These are phyloP conservation scores for Onychostoma macrolepis DNA, from an alignment of 2,113 vertebrate genomes.

Conservation along the genomic window DNA sequence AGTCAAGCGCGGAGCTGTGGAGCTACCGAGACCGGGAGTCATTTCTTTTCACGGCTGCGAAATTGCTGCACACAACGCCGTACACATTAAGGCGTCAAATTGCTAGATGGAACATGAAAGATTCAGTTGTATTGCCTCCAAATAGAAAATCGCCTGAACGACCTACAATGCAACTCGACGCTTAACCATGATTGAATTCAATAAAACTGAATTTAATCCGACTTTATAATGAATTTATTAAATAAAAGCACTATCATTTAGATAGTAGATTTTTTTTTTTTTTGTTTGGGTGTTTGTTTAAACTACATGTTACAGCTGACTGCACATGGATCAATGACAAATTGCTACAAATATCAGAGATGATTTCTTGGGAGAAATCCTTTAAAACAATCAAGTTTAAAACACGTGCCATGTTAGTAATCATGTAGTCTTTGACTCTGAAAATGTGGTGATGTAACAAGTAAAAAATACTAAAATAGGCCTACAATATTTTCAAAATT, in stretches of 20 bases:
- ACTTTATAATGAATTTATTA: constrained; percentile 55
- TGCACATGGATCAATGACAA: constrained; percentile 14
- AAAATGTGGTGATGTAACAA: neutral
- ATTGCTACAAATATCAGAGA: neutral
- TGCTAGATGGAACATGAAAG: constrained; percentile 67
- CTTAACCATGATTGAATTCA: constrained; percentile 54
- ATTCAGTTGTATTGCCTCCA: constrained; percentile 59
- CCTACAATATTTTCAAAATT: neutral
- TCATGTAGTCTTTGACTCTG: neutral
- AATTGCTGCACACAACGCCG: constrained; percentile 60
- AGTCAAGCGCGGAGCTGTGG: constrained; percentile 54
- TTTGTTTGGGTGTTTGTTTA: constrained; percentile 59
- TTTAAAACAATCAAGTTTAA: neutral
- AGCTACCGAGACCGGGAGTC: constrained; percentile 53
- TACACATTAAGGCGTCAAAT: constrained; percentile 68
- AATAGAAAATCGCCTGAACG: constrained; percentile 69
- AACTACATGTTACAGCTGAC: constrained; percentile 27
- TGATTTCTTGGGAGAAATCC: neutral
- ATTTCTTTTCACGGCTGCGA: constrained; percentile 54
- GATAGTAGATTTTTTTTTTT: constrained; percentile 47
- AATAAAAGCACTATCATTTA: constrained; percentile 59
- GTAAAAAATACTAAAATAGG: neutral
- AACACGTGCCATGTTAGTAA: neutral
- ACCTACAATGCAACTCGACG: constrained; percentile 34
- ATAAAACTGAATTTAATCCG: constrained; percentile 60